Conservation (phyloP, 2,888 invertebrate species). For the Gymnosoma rotundatum region DNA sequence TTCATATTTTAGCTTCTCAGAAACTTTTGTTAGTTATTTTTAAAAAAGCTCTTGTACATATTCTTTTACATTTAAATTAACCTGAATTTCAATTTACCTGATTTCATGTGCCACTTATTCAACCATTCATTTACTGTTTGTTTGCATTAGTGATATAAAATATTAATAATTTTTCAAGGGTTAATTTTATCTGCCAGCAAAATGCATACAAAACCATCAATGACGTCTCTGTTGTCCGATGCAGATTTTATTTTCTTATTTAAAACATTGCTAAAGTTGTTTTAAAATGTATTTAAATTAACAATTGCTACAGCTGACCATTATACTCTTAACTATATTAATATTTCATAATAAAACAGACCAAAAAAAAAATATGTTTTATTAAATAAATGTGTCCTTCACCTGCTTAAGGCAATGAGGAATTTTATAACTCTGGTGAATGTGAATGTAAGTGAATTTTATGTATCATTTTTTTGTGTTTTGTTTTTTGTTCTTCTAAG, state of each 20-base stretch:
- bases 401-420: slow-evolving; percentile 29
- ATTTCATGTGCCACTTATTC: no score
- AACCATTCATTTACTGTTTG: no score
- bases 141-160: no score
- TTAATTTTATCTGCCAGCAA: no score
- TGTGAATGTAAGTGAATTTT: neutral
- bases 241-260: neutral
- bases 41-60: no score
- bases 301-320: neutral
- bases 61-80: no score
- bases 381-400: slow-evolving; percentile 53
- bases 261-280: neutral
- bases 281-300: neutral
- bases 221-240: slow-evolving; percentile 7
- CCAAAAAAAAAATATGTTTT: slow-evolving; percentile 47
- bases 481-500: no score
- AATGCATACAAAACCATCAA: neutral
- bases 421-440: neutral
- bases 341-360: slow-evolving; percentile 47
- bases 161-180: no score
- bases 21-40: no score
- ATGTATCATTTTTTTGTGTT: neutral
- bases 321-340: slow-evolving; percentile 49
- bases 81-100: no score
- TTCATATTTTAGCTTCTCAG: no score